Evolutionary conservation across 92 coral and sea anemone genomes (phyloP).

Genomic region (Phenganax subtilis): DNA sequence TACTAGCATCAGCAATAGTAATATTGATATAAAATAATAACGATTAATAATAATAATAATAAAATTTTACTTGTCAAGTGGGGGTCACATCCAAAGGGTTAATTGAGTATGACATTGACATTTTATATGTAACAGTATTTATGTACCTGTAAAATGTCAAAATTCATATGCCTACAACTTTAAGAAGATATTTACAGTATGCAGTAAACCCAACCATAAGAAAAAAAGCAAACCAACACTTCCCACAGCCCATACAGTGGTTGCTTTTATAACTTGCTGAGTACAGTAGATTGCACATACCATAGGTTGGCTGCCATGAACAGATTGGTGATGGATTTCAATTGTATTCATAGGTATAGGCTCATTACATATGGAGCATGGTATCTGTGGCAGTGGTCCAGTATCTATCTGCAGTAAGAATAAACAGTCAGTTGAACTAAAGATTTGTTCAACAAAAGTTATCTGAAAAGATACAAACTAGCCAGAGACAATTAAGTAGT

Average conservation of each 20-base stretch:
- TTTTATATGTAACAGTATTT: too few species aligned
- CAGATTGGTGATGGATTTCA: slow-evolving; percentile 7
- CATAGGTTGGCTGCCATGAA: slow-evolving; percentile 22
- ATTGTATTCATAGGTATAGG: background rate
- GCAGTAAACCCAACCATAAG: too few species aligned
- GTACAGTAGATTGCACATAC: background rate
- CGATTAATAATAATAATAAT: background rate
- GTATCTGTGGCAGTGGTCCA: slow-evolving; percentile 1
- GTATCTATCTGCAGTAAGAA: slow-evolving; percentile 2
- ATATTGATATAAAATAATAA: background rate
- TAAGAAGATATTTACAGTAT: too few species aligned
- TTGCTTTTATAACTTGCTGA: background rate
- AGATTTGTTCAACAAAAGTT: background rate
- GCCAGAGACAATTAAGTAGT: background rate
- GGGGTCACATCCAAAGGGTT: too few species aligned
- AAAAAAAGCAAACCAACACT: too few species aligned
- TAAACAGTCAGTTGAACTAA: background rate
- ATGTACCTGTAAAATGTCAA: too few species aligned
- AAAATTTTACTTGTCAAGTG: too few species aligned
- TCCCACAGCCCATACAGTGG: too few species aligned
- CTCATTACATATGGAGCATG: slow-evolving; percentile 17
- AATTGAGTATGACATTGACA: too few species aligned
- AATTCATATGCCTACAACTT: too few species aligned
- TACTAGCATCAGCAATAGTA: background rate
- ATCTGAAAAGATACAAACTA: background rate